Evolutionary conservation across 2,113 vertebrate species (phyloP).

Genomic region (Epinephelus lanceolatus): DNA sequence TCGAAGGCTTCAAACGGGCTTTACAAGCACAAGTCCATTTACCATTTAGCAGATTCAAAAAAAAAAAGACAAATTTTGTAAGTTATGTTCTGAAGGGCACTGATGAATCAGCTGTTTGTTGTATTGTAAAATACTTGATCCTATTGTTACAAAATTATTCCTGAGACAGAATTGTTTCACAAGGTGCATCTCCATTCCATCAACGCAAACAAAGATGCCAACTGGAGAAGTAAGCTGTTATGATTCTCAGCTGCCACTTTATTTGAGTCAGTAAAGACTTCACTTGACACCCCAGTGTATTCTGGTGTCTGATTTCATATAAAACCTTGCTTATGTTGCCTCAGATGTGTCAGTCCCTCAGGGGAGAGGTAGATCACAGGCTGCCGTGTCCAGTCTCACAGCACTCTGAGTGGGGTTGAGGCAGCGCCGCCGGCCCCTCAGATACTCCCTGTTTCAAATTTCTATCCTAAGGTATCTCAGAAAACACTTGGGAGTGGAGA

Average conservation of each 20-base stretch:
- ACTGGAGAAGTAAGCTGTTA: neutral
- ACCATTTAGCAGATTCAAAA: too few relatives aligned
- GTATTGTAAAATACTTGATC: too few relatives aligned
- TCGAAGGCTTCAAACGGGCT: too few relatives aligned
- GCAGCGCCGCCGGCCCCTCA: neutral
- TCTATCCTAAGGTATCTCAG: neutral
- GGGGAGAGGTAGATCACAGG: neutral
- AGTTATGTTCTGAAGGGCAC: too few relatives aligned
- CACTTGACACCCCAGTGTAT: neutral
- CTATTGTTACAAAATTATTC: too few relatives aligned
- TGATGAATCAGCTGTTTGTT: too few relatives aligned
- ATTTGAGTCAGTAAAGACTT: neutral
- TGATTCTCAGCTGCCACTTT: neutral
- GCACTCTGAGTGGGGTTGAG: neutral
- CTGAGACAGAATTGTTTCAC: too few relatives aligned
- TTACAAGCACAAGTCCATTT: too few relatives aligned
- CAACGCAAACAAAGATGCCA: too few relatives aligned
- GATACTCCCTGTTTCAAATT: neutral
- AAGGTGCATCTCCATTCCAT: neutral
- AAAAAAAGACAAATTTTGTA: too few relatives aligned
- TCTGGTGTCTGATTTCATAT: neutral
- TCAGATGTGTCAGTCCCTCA: neutral
- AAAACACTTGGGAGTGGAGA: neutral
- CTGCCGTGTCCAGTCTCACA: neutral
- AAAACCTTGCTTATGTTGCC: neutral